Percentiles rank a stretch among this genome's conserved stretches.
Conservation (phyloP, 2,888 invertebrate genomes). For the Andrena camellia region DNA sequence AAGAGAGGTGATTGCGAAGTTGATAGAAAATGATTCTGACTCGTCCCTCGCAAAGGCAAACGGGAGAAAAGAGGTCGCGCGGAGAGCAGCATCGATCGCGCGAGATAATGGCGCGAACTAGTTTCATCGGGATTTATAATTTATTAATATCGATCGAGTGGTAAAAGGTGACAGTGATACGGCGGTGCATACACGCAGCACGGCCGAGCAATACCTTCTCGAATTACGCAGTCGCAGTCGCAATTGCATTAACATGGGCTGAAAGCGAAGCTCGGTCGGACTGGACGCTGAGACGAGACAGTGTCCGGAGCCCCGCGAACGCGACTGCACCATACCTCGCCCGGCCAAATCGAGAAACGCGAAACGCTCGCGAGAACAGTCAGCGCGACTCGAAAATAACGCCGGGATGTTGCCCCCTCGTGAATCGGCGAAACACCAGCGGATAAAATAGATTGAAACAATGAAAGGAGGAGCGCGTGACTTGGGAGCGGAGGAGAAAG, state of each 20-base stretch:
- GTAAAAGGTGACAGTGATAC: slow-evolving; percentile 52
- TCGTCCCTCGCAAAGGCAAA: not conserved
- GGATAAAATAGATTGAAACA: slow-evolving; percentile 1
- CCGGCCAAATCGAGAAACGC: not conserved
- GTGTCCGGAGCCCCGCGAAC: slow-evolving; percentile 51
- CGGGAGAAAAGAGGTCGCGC: slow-evolving; percentile 3
- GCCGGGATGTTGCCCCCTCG: not conserved
- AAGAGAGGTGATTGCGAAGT: no score
- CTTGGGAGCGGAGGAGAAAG: not conserved
- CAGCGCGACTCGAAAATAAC: slow-evolving; percentile 25
- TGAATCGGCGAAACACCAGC: not conserved
- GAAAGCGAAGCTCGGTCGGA: slow-evolving; percentile 65
- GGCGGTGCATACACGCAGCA: slow-evolving; percentile 34
- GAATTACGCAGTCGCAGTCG: slow-evolving; percentile 74
- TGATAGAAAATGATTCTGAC: not conserved
- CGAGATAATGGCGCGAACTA: slow-evolving; percentile 34
- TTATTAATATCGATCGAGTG: slow-evolving; percentile 64
- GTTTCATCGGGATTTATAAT: slow-evolving; percentile 47
- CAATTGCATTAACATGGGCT: slow-evolving; percentile 74
- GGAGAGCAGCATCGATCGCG: slow-evolving; percentile 11
- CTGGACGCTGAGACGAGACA: slow-evolving; percentile 53
- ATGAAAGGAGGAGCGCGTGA: not conserved
- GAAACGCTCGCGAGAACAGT: slow-evolving; percentile 15
- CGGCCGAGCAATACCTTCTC: slow-evolving; percentile 68
- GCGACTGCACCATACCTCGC: slow-evolving; percentile 37